Base-by-base conservation (phyloP, 2,113 vertebrate genomes). In the Phycodurus eques region DNA sequence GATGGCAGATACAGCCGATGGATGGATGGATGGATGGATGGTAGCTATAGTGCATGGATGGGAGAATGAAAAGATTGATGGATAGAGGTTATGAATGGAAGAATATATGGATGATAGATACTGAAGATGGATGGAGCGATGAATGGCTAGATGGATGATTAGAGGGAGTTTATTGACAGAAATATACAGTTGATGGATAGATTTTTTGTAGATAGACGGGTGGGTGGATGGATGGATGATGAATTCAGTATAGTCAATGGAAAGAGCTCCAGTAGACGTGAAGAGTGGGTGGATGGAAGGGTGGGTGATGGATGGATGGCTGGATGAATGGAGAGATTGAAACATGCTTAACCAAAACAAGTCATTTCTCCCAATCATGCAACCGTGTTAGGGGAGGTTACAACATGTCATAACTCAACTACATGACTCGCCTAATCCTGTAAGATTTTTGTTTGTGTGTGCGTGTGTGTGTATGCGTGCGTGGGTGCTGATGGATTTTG, bases 341-440 rank as follows among this genome's bases (percentile, higher is more conserved):
- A 15, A 49, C 14, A 67, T 33, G 22, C 65, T 67, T 67, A 31
- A 67, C 7, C 22, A 31, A 78, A 83, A 74, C 44, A 79, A 84
- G 70, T 76, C 14, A 74, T 87, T 82, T 74, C 17, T 73, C 75
- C 15, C 53, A 74, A 81, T 61, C 64, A 76, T 77, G 53, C 54
- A 78, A 68, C 78, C 73, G 80, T 88, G 71, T 88, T 66, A 13
- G 51, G 70, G 68, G 20, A 72, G 81, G 88, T 87, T 89, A 51
- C 57, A 80, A 35, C 77, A 79, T 87, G 86, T 87, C 67, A 71
- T 62, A 78, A 78, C 82, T 75, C 20, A 74, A 84, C 73, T 68
- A 80, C 82, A 86, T 72, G 77, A 67, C 73, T 61, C 54, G 22
- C 53, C 54, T 87, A 87, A 90, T 90, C 89, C 75, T 65, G 53